Conservation (phyloP, 2,888 invertebrate species). For the Tryphoninae sp. region DNA sequence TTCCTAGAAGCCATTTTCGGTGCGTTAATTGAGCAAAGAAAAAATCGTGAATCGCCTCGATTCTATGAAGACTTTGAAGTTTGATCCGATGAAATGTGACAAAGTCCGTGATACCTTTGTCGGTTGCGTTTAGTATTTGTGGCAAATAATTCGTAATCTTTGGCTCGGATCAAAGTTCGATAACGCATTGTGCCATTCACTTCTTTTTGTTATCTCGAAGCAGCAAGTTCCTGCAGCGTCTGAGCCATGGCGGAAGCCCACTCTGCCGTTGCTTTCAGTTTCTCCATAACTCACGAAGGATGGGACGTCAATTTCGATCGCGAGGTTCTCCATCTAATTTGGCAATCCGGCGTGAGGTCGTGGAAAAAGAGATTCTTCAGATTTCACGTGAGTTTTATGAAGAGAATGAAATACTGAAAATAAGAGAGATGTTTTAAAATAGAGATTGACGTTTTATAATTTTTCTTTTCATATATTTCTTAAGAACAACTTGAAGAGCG, state of each 20-base stretch:
- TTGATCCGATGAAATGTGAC: not conserved
- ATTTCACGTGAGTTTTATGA: constrained; percentile 88
- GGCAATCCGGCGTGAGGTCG: constrained; percentile 96
- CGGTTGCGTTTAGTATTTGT: not conserved
- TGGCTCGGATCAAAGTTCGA: constrained; percentile 14
- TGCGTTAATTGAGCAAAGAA: not conserved
- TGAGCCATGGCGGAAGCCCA: constrained; percentile 97
- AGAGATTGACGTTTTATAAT: not conserved
- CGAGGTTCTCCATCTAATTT: constrained; percentile 96
- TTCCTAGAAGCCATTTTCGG: not conserved
- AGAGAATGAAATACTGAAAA: not conserved
- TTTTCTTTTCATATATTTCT: constrained; percentile 66
- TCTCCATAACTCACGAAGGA: constrained; percentile 98
- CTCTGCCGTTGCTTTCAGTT: constrained; percentile 98
- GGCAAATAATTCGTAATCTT: constrained; percentile 1
- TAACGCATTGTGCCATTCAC: constrained; percentile 12
- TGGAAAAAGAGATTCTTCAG: constrained; percentile 97
- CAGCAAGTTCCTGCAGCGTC: constrained; percentile 43
- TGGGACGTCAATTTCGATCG: constrained; percentile 99
- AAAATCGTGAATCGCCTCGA: not conserved
- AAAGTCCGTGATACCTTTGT: not conserved
- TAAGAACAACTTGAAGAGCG: constrained; percentile 97
- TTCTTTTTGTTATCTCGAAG: constrained; percentile 6
- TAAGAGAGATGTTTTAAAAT: not conserved
- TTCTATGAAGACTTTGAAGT: not conserved